Percentiles rank a stretch among this genome's conserved stretches.
These are phyloP conservation scores for Callithrix jacchus DNA, from an alignment of 2,113 vertebrate species.

Conservation along the genomic window DNA sequence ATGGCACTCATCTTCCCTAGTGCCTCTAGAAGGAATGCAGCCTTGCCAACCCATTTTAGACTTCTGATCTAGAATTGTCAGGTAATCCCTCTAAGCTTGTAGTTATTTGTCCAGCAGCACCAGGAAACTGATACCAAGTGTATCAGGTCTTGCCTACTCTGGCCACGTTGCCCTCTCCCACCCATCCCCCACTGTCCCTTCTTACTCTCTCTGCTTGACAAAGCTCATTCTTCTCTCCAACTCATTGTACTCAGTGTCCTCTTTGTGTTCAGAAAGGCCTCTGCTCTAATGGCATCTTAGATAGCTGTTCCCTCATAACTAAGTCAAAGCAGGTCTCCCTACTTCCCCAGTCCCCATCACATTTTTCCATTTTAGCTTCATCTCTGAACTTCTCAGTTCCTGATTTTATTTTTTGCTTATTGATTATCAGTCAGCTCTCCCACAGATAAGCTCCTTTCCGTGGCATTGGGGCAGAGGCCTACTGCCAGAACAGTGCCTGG, in stretches of 20 bases:
- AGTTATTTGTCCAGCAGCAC: background rate
- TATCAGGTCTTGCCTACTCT: no score
- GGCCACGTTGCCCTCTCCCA: background rate
- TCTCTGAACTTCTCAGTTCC: background rate
- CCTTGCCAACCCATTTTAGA: background rate
- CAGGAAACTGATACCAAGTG: background rate
- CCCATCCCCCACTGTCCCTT: background rate
- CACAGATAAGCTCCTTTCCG: background rate
- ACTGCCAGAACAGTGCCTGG: background rate
- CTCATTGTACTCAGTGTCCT: background rate
- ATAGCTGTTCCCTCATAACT: background rate
- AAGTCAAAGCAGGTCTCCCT: background rate
- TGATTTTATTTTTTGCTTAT: background rate
- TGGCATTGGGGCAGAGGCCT: background rate
- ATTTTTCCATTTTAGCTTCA: background rate
- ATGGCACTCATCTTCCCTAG: fast-evolving
- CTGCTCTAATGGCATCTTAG: background rate
- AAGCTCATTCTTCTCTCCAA: background rate
- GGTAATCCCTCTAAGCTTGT: background rate
- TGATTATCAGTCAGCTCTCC: background rate
- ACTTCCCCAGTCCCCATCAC: background rate
- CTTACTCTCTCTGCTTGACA: no score
- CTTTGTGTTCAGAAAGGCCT: background rate
- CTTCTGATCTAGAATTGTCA: no score
- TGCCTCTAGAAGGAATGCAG: background rate